Evolutionary conservation across 1,140 invertebrate species (phyloP), one percentile per base, ranked within the genome.

Genomic region (Platyscapa corneri): DNA sequence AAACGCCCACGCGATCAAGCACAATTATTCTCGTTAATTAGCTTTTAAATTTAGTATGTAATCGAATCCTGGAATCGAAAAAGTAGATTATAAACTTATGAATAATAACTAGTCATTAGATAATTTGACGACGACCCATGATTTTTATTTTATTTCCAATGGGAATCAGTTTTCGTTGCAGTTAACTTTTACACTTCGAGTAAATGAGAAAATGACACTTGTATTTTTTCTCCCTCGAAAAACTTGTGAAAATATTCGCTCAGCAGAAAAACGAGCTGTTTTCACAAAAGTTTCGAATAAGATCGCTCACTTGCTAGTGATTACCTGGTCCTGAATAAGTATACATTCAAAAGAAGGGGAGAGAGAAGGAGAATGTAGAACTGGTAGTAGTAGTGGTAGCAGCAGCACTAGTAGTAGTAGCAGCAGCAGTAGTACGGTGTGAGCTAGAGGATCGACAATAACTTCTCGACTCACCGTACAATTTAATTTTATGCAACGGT

Each of bases 401-500:
- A 18, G 18, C 10, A 53, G 49, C 42, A 46, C 12, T 12, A 46
- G 42, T 12, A 46, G 42, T 12, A 18, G 42, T 5, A 64, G 30
- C 16, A 18, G 49, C 64, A 42, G 64, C 23, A 14, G 83, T 7
- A 80, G 56, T 34, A 23, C 30, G 64, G 42, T 23, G 7, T 8
- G 39, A 70, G 75, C 64, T 53, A n/a, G 16, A 78, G 67, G 84
- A 39, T 81, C 53, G 72, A 82, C 86, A 92, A 93, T 93, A 93
- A 93, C 92, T 93, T 93, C 91, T 90, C 92, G 90, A 90, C 92
- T 93, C 89, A 90, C 90, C 91, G 91, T 92, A 92, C 92, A 92
- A 93, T 93, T 93, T 93, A 92, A 93, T 93, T 93, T 93, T 93
- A 93, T 93, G 92, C 92, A 93, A 93, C 91, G 92, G 91, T 93